Base-by-base conservation (phyloP, 2,113 vertebrate genomes). In the Halcyon malimbica region DNA sequence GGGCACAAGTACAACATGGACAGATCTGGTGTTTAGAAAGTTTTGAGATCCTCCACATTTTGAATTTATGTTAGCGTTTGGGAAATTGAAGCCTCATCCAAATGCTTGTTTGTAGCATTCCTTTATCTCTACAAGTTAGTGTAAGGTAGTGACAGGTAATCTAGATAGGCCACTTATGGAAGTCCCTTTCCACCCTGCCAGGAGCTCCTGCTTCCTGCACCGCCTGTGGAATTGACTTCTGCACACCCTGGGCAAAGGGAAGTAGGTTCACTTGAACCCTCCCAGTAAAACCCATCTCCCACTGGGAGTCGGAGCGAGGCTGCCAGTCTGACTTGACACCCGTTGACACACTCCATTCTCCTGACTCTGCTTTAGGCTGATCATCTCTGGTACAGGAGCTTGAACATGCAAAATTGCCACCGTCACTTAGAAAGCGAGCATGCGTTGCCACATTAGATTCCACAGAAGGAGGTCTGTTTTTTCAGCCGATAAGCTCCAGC, bases 1-100 rank as follows among this genome's bases (percentile, higher is more conserved):
- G 0, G 41, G 25, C 1, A 0, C 24, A 80, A 50, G 25, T 28
- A 15, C 26, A n/a, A 5, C 2, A 0, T 28, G 56, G 16, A 4
- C 46, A 29, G 33, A 28, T 63, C 16, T 67, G 6, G 16, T 71
- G 4, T 78, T 73, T 37, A 35, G n/a, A 42, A 74, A n/a, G 67
- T 46, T 65, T 35, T 70, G 31, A 73, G 23, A 2, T 1, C 12
- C 16, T 89, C 23, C 26, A 26, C 17, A 13, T 78, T 75, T 54
- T 71, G 12, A 41, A 46, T 87, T 89, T 44, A 9, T 69, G 13
- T 31, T 75, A 50, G 4, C 50, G 11, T 71, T 53, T 68, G 35
- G 35, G 51, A 81, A 78, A 46, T 33, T 11, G 37, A 56, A 89
- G 24, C 5, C 83, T 94, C 46, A 25, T 75, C 39, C 29, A 29